Evolutionary conservation across 2,113 vertebrate species (phyloP).

Genomic region (Oreocharis arfaki): DNA sequence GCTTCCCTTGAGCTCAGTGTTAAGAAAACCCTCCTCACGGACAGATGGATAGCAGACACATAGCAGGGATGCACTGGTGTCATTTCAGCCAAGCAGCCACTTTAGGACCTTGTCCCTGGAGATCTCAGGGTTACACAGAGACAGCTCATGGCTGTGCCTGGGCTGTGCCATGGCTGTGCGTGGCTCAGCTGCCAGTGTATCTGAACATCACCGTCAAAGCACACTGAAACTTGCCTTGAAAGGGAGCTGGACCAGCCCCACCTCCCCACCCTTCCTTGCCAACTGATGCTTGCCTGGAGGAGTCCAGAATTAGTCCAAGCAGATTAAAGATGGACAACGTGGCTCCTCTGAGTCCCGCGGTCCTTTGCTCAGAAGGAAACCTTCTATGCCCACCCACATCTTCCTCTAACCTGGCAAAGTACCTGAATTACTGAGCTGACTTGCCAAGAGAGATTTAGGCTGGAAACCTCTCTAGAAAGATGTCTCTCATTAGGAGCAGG

Average conservation of each 20-base stretch:
- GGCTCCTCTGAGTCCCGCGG: fast-evolving
- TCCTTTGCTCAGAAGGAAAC: background rate
- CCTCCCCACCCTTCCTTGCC: background rate
- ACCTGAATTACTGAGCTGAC: background rate
- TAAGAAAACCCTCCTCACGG: background rate
- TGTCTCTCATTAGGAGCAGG: slow-evolving; percentile 30
- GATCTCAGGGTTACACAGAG: background rate
- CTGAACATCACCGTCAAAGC: background rate
- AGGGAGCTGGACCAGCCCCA: background rate
- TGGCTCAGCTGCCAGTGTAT: background rate
- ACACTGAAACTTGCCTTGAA: background rate
- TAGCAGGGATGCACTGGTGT: background rate
- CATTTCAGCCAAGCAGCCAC: background rate
- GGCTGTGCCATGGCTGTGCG: background rate
- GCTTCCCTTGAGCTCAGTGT: background rate
- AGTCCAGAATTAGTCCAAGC: background rate
- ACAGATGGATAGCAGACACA: background rate
- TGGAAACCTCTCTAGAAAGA: slow-evolving; percentile 33
- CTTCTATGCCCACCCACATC: background rate
- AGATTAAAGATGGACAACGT: background rate
- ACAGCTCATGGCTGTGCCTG: background rate
- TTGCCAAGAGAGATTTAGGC: slow-evolving; percentile 16
- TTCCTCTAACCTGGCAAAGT: background rate
- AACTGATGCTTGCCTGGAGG: background rate
- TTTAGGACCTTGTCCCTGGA: background rate